Conservation (phyloP, 2,797 vertebrate species). For the Aphelocoma californica region DNA sequence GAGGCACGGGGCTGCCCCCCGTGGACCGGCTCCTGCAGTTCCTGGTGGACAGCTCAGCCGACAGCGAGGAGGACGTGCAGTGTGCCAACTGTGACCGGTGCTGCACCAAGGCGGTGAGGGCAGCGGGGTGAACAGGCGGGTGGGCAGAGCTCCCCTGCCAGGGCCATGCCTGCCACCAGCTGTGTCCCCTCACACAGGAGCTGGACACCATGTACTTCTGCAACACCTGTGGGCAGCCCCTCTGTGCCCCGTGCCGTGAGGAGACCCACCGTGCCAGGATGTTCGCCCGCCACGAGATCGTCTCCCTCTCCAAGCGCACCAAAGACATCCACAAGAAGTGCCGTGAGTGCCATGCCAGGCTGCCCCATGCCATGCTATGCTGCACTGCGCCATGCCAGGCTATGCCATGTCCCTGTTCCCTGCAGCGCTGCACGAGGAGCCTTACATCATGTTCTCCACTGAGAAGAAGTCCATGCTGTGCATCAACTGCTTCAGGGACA, state of each 20-base stretch:
- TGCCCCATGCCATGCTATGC: accelerated
- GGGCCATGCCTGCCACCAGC: neutral
- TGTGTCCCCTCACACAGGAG: constrained; percentile 71
- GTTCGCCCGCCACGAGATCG: constrained; percentile 92
- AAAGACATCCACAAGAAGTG: constrained; percentile 92
- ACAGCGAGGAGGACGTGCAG: constrained; percentile 74
- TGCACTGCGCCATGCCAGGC: accelerated
- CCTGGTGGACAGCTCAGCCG: constrained; percentile 83
- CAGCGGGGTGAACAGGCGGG: accelerated
- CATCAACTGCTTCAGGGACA: constrained; percentile 96
- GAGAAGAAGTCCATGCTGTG: constrained; percentile 95
- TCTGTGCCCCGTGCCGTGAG: constrained; percentile 87
- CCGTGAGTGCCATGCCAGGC: constrained; percentile 71
- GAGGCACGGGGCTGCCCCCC: constrained; percentile 79
- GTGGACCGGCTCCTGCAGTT: constrained; percentile 87
- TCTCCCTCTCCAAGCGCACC: constrained; percentile 88
- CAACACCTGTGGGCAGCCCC: constrained; percentile 93
- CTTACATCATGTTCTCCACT: constrained; percentile 94
- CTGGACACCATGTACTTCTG: constrained; percentile 89
- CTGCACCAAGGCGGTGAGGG: constrained; percentile 78
- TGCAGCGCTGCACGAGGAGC: constrained; percentile 88
- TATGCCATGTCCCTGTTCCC: neutral
- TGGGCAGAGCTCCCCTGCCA: accelerated
- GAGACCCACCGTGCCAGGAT: constrained; percentile 90
- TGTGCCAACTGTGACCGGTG: constrained; percentile 84